Conservation (phyloP, 2,113 vertebrate genomes). For the Xyrauchen texanus region DNA sequence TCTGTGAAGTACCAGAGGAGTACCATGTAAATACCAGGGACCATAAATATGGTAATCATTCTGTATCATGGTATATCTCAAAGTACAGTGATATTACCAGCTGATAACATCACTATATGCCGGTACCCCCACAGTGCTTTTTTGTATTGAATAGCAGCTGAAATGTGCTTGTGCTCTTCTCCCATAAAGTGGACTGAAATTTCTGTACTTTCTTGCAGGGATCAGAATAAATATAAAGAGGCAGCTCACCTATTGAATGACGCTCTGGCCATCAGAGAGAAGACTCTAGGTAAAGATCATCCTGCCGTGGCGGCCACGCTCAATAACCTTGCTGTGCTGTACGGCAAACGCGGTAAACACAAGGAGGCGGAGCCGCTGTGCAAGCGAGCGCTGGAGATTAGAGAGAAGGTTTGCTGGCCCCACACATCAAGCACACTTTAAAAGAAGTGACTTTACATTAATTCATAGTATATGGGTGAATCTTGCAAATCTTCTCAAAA, state of each 20-base stretch:
- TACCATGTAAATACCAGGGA: too few species aligned
- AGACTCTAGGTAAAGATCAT: slow-evolving; percentile 86
- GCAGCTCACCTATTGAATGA: slow-evolving; percentile 88
- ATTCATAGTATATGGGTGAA: too few species aligned
- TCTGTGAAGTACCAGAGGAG: too few species aligned
- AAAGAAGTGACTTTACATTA: too few species aligned
- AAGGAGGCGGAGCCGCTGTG: slow-evolving; percentile 87
- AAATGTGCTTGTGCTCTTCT: neutral
- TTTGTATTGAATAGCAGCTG: neutral
- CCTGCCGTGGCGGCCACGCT: slow-evolving; percentile 86
- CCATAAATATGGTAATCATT: too few species aligned
- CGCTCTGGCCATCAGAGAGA: slow-evolving; percentile 86
- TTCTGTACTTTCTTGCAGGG: slow-evolving; percentile 63
- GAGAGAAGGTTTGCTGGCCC: slow-evolving; percentile 77
- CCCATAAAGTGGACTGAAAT: neutral
- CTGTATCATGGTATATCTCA: too few species aligned
- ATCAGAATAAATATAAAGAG: slow-evolving; percentile 91
- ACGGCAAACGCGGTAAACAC: slow-evolving; percentile 86
- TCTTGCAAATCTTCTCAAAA: too few species aligned
- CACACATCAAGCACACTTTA: neutral
- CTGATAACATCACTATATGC: too few species aligned
- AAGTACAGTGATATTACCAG: too few species aligned
- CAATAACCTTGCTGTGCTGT: slow-evolving; percentile 87
- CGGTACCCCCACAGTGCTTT: too few species aligned
- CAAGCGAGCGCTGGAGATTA: slow-evolving; percentile 86